Evolutionary conservation across 2,113 vertebrate genomes (phyloP).

Genomic region (Boleophthalmus pectinirostris): DNA sequence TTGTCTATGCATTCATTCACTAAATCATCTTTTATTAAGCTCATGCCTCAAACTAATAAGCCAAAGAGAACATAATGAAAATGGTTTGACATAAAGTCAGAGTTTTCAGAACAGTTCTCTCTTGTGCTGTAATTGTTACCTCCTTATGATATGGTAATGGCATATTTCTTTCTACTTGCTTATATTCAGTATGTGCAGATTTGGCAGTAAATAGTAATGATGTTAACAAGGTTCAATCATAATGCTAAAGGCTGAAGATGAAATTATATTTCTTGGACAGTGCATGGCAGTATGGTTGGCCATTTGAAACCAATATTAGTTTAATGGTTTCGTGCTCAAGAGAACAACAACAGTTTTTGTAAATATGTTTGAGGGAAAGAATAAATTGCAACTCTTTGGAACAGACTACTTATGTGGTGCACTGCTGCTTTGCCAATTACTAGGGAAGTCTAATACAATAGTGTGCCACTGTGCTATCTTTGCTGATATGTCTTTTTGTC

Average conservation of each 20-base stretch:
- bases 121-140: not conserved
- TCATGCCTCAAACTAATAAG: not conserved
- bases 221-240: slow-evolving; percentile 8
- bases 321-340: slow-evolving; percentile 8
- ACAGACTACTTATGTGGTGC: not conserved
- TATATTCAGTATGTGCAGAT: not conserved
- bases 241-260: slow-evolving; percentile 12
- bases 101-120: not conserved
- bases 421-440: slow-evolving; percentile 7
- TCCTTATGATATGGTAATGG: slow-evolving; percentile 4
- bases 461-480: not conserved
- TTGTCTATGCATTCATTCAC: not conserved
- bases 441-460: not conserved
- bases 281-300: slow-evolving; percentile 6
- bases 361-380: slow-evolving; percentile 10
- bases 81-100: not conserved
- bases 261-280: slow-evolving; percentile 10
- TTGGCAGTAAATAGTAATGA: not conserved
- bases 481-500: not conserved
- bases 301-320: slow-evolving; percentile 24
- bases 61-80: slow-evolving; percentile 1
- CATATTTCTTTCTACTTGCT: not conserved
- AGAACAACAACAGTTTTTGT: slow-evolving; percentile 16
- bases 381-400: slow-evolving; percentile 10
- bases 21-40: not conserved